These are phyloP conservation scores for Drosophila parabipectinata DNA, from an alignment of 1,140 invertebrate genomes.

Conservation along the genomic window DNA sequence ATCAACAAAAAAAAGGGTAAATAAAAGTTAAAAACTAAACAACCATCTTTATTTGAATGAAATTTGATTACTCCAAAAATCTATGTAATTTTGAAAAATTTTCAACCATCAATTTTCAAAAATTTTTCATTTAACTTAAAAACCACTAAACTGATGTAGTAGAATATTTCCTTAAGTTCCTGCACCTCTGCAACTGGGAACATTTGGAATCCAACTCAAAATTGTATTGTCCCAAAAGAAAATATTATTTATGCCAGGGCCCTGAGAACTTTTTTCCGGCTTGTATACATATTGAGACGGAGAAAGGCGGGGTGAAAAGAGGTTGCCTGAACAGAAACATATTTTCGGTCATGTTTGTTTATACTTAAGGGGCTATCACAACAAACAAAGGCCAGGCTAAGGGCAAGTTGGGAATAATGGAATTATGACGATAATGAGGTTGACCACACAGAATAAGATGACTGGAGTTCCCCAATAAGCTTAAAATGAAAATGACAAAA, in stretches of 20 bases:
- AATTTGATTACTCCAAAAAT: too few species aligned
- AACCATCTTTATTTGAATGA: too few species aligned
- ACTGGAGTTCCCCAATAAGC: not conserved
- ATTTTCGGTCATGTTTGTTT: slow-evolving; percentile 67
- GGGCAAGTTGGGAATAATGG: slow-evolving; percentile 63
- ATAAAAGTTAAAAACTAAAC: too few species aligned
- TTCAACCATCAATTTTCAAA: too few species aligned
- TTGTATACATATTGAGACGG: slow-evolving; percentile 49
- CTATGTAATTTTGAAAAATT: too few species aligned
- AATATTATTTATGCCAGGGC: slow-evolving; percentile 56
- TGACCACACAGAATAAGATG: slow-evolving; percentile 9
- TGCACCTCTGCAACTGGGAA: slow-evolving; percentile 45
- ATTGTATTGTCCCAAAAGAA: slow-evolving; percentile 54
- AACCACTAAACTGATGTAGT: too few species aligned
- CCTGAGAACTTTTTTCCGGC: slow-evolving; percentile 70
- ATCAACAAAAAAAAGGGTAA: too few species aligned
- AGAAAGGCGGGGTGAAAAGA: not conserved
- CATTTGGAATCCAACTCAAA: slow-evolving; percentile 59
- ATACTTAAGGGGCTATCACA: slow-evolving; percentile 68
- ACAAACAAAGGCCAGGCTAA: slow-evolving; percentile 63
- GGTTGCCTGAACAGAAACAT: slow-evolving; percentile 35
- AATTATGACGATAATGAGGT: slow-evolving; percentile 18
- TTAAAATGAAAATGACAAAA: not conserved
- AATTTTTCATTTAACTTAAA: too few species aligned
- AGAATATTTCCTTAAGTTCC: not conserved